phyloP scores from a whole-genome alignment of 2,797 vertebrate species.

The Anomalospiza imberbis region DNA sequence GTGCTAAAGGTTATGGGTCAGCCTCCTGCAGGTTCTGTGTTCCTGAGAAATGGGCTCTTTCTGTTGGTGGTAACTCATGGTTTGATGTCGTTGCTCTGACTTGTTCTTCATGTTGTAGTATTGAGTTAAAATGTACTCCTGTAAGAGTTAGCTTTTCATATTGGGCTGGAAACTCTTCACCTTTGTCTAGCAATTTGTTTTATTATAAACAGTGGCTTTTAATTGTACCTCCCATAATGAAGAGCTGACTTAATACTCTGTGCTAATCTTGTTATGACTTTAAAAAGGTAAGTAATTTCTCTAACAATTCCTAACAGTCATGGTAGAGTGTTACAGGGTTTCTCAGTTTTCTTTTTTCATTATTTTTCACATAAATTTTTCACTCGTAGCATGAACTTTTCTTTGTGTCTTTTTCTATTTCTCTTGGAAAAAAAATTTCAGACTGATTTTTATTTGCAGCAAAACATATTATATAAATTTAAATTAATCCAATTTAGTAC shows the following conservation, averaged over 20 bases:
- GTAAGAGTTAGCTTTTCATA: constrained; percentile 76
- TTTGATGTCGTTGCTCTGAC: constrained; percentile 61
- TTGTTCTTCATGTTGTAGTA: constrained; percentile 65
- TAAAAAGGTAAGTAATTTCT: constrained; percentile 81
- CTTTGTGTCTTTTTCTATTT: constrained; percentile 63
- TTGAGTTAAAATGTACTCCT: constrained; percentile 67
- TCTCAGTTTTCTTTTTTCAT: constrained; percentile 38
- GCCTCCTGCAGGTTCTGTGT: constrained; percentile 46
- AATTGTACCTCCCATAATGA: constrained; percentile 79
- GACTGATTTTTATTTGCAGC: constrained; percentile 51
- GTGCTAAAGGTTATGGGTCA: constrained; percentile 43
- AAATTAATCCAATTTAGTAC: constrained; percentile 24
- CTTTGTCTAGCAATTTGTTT: constrained; percentile 70
- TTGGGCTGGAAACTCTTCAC: constrained; percentile 73
- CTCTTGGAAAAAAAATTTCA: constrained; percentile 16
- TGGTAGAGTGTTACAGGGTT: constrained; percentile 62
- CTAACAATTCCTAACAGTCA: constrained; percentile 72
- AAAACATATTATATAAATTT: constrained; percentile 38
- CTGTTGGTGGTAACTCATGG: constrained; percentile 53
- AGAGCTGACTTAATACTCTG: constrained; percentile 79
- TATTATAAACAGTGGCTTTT: constrained; percentile 75
- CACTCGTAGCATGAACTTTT: constrained; percentile 57
- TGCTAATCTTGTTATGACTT: constrained; percentile 79
- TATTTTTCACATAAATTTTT: constrained; percentile 64
- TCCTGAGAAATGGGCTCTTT: constrained; percentile 56